A percentile compares a stretch with the other conserved stretches of the same genome.
Conservation (phyloP, 2,797 vertebrate species). For the Lepus townsendii region DNA sequence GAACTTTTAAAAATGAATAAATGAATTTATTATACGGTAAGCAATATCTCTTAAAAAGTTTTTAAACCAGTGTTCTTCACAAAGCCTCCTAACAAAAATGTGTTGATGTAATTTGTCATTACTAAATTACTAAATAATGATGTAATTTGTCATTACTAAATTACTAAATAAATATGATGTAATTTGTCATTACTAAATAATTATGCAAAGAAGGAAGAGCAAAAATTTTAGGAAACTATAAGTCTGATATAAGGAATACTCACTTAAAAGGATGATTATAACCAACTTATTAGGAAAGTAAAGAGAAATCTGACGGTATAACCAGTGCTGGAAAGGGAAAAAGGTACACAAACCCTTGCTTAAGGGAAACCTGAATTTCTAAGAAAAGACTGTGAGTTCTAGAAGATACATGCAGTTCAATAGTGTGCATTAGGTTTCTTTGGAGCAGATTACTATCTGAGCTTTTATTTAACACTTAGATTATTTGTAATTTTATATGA, state of each 20-base stretch:
- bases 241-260: conserved; percentile 13
- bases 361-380: conserved; percentile 7
- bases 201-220: neutral
- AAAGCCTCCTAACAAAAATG: neutral
- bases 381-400: conserved; percentile 43
- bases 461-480: neutral
- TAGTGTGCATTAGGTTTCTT: conserved; percentile 26
- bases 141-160: conserved; percentile 27
- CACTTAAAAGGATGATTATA: conserved; percentile 24
- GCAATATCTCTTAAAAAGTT: conserved; percentile 5
- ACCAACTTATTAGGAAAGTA: neutral
- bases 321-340: neutral
- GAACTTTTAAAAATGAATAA: conserved; percentile 46
- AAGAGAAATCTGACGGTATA: conserved; percentile 43
- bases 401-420: neutral
- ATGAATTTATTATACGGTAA: conserved; percentile 24
- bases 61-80: neutral
- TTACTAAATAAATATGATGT: neutral
- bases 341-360: neutral
- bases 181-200: conserved; percentile 17
- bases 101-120: conserved; percentile 17
- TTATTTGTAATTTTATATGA: conserved; percentile 46
- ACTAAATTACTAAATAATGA: conserved; percentile 7
- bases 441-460: conserved; percentile 50
- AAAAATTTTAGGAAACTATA: conserved; percentile 26